Evolutionary conservation across 2,888 invertebrate species (phyloP).

Genomic region (Tiliacea aurago): DNA sequence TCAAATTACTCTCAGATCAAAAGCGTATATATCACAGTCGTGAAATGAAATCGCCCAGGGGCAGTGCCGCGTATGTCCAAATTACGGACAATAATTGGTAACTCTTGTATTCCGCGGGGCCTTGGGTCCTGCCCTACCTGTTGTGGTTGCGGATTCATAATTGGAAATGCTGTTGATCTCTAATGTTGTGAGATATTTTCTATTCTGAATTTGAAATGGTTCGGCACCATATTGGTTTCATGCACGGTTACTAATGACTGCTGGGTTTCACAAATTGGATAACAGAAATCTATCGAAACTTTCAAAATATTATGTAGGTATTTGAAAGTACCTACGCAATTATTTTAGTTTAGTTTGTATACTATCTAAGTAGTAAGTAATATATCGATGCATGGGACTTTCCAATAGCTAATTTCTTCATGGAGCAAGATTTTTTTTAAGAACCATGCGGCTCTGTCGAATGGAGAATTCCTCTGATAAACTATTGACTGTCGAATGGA

Average conservation of each 20-base stretch:
- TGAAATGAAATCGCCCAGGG: slow-evolving; percentile 36
- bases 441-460: background rate
- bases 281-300: background rate
- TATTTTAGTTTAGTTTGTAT: background rate
- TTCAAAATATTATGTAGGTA: background rate
- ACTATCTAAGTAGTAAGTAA: background rate
- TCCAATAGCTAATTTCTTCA: background rate
- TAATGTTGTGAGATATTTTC: slow-evolving; percentile 35
- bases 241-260: background rate
- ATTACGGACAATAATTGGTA: slow-evolving; percentile 78
- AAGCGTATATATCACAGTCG: slow-evolving; percentile 36
- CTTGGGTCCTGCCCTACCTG: slow-evolving; percentile 47
- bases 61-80: slow-evolving; percentile 70
- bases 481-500: background rate
- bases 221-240: slow-evolving; percentile 19
- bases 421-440: background rate
- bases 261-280: background rate
- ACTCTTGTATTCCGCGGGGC: slow-evolving; percentile 72
- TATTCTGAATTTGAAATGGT: slow-evolving; percentile 21
- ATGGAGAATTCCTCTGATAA: background rate
- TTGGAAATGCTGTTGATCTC: slow-evolving; percentile 40
- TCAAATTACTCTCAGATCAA: slow-evolving; percentile 44
- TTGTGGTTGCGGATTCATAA: slow-evolving; percentile 54
- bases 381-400: background rate
- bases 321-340: background rate